Evolutionary conservation across 2,888 invertebrate genomes (phyloP), one percentile per base, ranked within the genome.

Genomic region (Netelia virgata): DNA sequence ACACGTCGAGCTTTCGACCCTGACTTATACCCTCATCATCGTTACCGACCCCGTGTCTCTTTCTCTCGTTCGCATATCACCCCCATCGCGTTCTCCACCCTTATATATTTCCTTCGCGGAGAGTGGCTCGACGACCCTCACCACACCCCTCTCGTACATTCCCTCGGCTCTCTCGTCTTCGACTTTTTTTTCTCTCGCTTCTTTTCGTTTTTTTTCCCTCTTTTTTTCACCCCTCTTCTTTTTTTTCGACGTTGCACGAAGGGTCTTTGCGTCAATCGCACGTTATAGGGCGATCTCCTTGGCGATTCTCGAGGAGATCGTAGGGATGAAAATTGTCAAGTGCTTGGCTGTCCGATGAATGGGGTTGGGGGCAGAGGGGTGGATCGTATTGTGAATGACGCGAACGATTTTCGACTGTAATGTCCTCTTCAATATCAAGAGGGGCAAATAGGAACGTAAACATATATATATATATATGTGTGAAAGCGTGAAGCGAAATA

Each of bases 1-100:
- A 88, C 82, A 86, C 87, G 85, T 87, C 87, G 85, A 87, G 89
- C 85, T 85, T 78, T 85, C 85, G 82, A 85, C 82, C 78, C 82
- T 82, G 85, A 85, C 82, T 82, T 82, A 85, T 82, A 85, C 79
- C 82, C 85, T 82, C 85, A 85, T 85, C 82, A 85, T 85, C 85
- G 82, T 85, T 82, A 83, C 72, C 77, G 59, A 10, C 73, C 53
- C 69, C 76, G 23, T 82, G 57, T 50, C 36, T 75, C 61, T 69
- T 63, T 69, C 83, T 61, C 36, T 63, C 68, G 57, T 16, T 20
- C 75, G 10, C 77, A 43, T 28, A 53, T 77, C 78, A 74, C 53
- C 68, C 68, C 68, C 66, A 73, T 84, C 85, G 88, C 86, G 87
- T 89, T 87, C 28, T 28, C 84, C 64, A 80, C 69, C 63, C 73